These are phyloP conservation scores for Genyomyrus donnyi DNA, from an alignment of 2,113 vertebrate genomes.

Conservation along the genomic window DNA sequence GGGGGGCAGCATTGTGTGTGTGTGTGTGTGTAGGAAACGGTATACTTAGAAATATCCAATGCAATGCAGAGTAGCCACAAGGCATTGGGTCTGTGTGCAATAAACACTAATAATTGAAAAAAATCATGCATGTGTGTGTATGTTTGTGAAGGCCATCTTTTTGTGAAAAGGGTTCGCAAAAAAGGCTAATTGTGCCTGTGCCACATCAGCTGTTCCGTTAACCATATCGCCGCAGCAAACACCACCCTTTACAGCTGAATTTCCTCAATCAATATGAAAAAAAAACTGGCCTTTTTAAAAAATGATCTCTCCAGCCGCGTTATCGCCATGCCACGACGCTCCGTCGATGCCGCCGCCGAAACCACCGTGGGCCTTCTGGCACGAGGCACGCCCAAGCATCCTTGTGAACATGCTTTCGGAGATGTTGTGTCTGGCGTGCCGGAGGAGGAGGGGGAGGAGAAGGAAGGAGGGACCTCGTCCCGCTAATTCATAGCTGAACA, in stretches of 20 bases:
- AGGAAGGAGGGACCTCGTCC: background rate
- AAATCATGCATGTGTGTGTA: background rate
- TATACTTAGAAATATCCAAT: background rate
- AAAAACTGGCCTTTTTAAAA: background rate
- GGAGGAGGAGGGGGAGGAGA: background rate
- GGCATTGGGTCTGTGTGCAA: background rate
- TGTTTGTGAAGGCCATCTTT: background rate
- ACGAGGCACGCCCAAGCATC: background rate
- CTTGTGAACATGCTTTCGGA: background rate
- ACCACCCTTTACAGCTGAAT: slow-evolving; percentile 48
- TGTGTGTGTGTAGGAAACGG: background rate
- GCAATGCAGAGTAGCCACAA: background rate
- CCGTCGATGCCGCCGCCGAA: background rate
- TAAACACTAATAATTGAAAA: background rate
- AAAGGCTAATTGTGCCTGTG: background rate
- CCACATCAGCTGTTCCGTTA: background rate
- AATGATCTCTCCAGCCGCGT: background rate
- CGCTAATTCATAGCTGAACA: background rate
- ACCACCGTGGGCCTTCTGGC: slow-evolving; percentile 1
- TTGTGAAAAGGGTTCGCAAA: background rate
- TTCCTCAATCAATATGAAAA: slow-evolving; percentile 54
- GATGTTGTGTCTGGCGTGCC: slow-evolving; percentile 11
- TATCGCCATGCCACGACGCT: background rate
- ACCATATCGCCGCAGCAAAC: background rate
- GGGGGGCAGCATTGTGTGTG: background rate